Conservation (phyloP, 2,797 vertebrate genomes). For the Myoxocephalus aenaeus region DNA sequence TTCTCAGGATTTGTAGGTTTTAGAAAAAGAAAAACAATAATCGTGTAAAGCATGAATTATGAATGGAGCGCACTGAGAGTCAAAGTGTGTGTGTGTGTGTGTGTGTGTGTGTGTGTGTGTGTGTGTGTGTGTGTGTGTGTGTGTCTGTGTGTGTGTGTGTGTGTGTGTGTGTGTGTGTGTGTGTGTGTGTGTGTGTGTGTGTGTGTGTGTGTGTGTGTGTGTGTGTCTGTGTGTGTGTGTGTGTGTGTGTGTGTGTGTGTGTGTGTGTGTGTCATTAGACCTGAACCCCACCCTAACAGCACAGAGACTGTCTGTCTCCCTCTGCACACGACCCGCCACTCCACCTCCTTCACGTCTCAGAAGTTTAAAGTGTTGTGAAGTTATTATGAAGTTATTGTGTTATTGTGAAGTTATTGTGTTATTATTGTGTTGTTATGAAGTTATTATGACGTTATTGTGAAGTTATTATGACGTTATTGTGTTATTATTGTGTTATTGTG, state of each 20-base stretch:
- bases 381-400: too few species aligned
- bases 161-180: conserved; percentile 32
- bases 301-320: conserved; percentile 72
- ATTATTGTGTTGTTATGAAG: too few species aligned
- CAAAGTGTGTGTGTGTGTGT: conserved; percentile 29
- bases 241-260: conserved; percentile 40
- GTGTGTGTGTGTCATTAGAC: conserved; percentile 52
- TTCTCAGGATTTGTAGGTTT: too few species aligned
- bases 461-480: too few species aligned
- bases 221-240: conserved; percentile 32
- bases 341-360: too few species aligned
- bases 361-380: too few species aligned
- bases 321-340: background rate
- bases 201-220: conserved; percentile 32
- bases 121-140: conserved; percentile 40
- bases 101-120: conserved; percentile 32
- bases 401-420: too few species aligned
- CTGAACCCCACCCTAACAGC: conserved; percentile 54
- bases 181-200: conserved; percentile 40
- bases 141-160: conserved; percentile 43
- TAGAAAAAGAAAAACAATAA: background rate
- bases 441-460: too few species aligned
- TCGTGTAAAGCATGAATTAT: conserved; percentile 24
- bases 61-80: conserved; percentile 30
- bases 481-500: too few species aligned